These are phyloP conservation scores for Prunella himalayana DNA, from an alignment of 2,113 vertebrate species.

Conservation along the genomic window DNA sequence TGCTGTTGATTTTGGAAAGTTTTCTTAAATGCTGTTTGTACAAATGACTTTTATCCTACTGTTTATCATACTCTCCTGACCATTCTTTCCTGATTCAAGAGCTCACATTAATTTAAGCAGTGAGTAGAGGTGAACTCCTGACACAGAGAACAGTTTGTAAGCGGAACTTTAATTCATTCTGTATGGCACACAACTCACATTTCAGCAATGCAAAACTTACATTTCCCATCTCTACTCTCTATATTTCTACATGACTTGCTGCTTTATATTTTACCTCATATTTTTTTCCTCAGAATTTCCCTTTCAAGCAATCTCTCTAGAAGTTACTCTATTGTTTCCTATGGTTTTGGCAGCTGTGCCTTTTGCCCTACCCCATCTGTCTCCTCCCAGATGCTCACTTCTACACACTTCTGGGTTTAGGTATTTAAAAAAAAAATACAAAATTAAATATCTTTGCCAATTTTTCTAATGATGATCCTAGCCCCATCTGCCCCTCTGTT, in stretches of 20 bases:
- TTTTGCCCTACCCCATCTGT: neutral
- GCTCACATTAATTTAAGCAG: neutral
- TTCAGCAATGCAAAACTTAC: neutral
- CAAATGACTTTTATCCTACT: neutral
- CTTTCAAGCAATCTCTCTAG: neutral
- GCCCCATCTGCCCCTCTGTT: neutral
- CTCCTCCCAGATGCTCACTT: conserved; percentile 36
- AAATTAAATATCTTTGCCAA: conserved; percentile 16
- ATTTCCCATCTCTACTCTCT: neutral
- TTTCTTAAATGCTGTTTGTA: neutral
- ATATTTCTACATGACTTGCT: neutral
- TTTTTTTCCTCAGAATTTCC: neutral
- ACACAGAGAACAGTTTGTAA: neutral
- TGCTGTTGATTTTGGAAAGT: neutral
- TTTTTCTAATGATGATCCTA: neutral
- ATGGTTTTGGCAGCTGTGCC: neutral
- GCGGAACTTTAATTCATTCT: neutral
- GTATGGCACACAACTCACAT: neutral
- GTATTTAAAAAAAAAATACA: neutral
- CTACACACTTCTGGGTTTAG: neutral
- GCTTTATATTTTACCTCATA: neutral
- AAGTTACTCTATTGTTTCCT: conserved; percentile 4
- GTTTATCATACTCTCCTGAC: neutral
- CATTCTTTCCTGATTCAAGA: neutral
- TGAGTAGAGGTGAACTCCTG: neutral